A percentile compares a stretch with the other conserved stretches of the same genome.
These are phyloP conservation scores for Hyppa rectilinea DNA, from an alignment of 2,888 invertebrate species.

Conservation along the genomic window DNA sequence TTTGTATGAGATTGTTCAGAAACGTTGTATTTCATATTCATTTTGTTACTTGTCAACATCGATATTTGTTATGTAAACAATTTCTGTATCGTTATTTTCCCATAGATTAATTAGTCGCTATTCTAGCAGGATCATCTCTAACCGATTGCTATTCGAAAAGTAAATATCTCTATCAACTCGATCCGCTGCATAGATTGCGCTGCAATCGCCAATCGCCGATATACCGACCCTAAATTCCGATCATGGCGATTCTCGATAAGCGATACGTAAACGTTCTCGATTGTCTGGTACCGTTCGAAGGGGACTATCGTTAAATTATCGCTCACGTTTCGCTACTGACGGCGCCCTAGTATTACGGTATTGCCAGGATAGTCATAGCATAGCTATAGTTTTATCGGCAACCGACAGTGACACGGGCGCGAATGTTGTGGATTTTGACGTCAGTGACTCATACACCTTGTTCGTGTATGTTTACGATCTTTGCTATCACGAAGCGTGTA, in stretches of 20 bases:
- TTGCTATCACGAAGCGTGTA: constrained; percentile 29
- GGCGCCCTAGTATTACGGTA: constrained; percentile 80
- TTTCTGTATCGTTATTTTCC: not conserved
- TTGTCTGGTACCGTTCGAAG: constrained; percentile 84
- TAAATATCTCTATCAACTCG: constrained; percentile 75
- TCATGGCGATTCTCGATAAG: constrained; percentile 86
- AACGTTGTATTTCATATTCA: constrained; percentile 12
- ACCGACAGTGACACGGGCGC: constrained; percentile 62
- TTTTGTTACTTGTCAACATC: constrained; percentile 4
- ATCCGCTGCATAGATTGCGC: constrained; percentile 75
- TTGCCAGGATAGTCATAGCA: constrained; percentile 69
- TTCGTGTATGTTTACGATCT: constrained; percentile 30
- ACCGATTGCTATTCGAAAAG: constrained; percentile 60
- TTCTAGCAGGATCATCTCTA: constrained; percentile 43
- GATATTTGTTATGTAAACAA: constrained; percentile 18
- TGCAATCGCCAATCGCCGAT: constrained; percentile 65
- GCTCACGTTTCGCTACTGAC: constrained; percentile 89
- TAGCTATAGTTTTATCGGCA: constrained; percentile 67
- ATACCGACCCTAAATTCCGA: constrained; percentile 84
- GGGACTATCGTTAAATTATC: constrained; percentile 87
- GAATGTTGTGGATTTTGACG: constrained; percentile 60
- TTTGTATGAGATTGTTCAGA: constrained; percentile 23
- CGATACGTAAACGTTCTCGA: constrained; percentile 87
- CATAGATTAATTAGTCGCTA: constrained; percentile 29
- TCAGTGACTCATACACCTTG: constrained; percentile 37